phyloP scores from a whole-genome alignment of 2,888 invertebrate genomes.

The Drosophila mulleri region DNA sequence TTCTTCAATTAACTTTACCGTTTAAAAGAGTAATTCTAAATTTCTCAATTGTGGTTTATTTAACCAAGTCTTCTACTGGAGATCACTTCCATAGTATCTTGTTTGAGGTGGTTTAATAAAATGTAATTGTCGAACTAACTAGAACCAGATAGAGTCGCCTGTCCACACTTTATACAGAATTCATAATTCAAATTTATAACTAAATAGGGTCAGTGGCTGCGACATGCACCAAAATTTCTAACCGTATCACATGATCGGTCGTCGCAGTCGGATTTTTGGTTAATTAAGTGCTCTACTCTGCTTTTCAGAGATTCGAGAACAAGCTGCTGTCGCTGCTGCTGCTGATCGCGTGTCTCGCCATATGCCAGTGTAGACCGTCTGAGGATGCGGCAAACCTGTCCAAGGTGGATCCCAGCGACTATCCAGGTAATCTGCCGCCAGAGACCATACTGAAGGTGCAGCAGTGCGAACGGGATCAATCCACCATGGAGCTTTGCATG shows the following conservation, averaged over 20 bases:
- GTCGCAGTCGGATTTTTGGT: conserved; percentile 5
- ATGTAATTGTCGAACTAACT: conserved; percentile 34
- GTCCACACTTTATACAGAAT: conserved; percentile 25
- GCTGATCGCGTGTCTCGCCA: conserved; percentile 30
- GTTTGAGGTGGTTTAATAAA: conserved; percentile 27
- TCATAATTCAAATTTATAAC: conserved; percentile 25
- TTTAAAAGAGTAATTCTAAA: neutral
- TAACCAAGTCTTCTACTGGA: no score
- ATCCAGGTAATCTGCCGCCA: conserved; percentile 77
- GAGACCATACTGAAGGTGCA: conserved; percentile 81
- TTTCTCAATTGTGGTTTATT: neutral
- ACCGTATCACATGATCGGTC: conserved; percentile 39
- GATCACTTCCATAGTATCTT: neutral
- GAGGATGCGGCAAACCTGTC: conserved; percentile 3
- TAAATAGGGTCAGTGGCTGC: conserved; percentile 45
- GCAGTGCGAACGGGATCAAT: conserved; percentile 76
- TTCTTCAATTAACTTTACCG: neutral
- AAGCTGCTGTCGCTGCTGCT: conserved; percentile 33
- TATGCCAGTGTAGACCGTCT: conserved; percentile 44
- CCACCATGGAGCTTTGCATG: conserved; percentile 86
- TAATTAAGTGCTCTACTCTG: conserved; percentile 33
- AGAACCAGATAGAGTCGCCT: conserved; percentile 49
- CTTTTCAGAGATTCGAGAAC: conserved; percentile 46
- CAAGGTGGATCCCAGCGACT: conserved; percentile 67
- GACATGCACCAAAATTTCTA: conserved; percentile 21